Conservation (phyloP, 1,140 invertebrate genomes). For the Spodoptera frugiperda region DNA sequence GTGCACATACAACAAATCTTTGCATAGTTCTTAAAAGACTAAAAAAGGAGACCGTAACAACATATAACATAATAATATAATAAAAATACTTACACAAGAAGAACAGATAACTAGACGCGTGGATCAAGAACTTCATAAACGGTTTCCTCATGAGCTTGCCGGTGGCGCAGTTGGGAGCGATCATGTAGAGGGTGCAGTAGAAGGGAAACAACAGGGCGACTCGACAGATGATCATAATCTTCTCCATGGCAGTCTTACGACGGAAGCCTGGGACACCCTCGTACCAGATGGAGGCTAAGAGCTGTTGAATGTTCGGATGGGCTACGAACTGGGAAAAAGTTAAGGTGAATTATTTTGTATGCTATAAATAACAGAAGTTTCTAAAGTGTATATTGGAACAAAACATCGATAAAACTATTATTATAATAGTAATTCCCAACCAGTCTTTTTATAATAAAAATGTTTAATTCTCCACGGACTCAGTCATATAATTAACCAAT, state of each 20-base stretch:
- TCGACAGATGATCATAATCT: conserved; percentile 90
- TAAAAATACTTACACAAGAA: conserved; percentile 91
- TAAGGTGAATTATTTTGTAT: neutral
- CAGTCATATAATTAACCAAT: too few relatives aligned
- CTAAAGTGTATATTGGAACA: too few relatives aligned
- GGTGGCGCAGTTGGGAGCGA: conserved; percentile 91
- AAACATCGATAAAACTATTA: too few relatives aligned
- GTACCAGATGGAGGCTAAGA: conserved; percentile 97
- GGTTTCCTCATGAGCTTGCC: conserved; percentile 94
- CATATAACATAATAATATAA: neutral
- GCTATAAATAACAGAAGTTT: too few relatives aligned
- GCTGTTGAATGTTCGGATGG: conserved; percentile 97
- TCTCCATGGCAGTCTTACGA: conserved; percentile 90
- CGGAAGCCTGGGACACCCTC: conserved; percentile 96
- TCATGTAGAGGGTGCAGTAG: conserved; percentile 93
- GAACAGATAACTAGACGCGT: conserved; percentile 96
- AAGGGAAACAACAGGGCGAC: conserved; percentile 94
- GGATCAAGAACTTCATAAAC: conserved; percentile 97
- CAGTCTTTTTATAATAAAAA: too few relatives aligned
- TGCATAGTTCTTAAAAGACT: too few relatives aligned
- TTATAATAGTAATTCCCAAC: too few relatives aligned
- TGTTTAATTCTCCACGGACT: too few relatives aligned
- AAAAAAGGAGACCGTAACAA: neutral
- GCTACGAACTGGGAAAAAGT: conserved; percentile 91
- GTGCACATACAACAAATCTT: too few relatives aligned